These are phyloP conservation scores for Oncopeltus fasciatus DNA, from an alignment of 1,140 invertebrate genomes.

Conservation along the genomic window DNA sequence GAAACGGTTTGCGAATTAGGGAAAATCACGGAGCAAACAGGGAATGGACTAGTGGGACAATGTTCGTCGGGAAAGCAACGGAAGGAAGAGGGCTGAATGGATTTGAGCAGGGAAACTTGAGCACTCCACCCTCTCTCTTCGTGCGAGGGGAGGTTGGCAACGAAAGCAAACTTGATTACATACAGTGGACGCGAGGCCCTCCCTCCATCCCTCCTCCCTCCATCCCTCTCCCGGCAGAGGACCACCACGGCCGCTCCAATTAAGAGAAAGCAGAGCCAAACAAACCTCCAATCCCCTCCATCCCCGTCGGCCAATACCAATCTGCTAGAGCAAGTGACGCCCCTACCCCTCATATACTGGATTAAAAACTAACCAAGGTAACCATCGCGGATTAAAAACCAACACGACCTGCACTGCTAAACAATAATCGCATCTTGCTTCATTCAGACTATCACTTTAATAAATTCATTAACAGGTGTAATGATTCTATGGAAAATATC, in stretches of 20 bases:
- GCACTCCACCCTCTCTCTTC: too few species aligned
- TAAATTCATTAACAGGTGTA: too few species aligned
- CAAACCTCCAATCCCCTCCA: background rate
- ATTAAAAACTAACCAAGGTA: too few species aligned
- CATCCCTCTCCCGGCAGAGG: too few species aligned
- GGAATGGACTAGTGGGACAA: background rate
- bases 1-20: slow-evolving; percentile 9
- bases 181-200: background rate
- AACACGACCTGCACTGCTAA: too few species aligned
- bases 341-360: too few species aligned
- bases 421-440: too few species aligned
- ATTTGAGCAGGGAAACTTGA: background rate
- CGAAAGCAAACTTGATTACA: slow-evolving; percentile 6
- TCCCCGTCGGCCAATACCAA: background rate
- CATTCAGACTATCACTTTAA: too few species aligned
- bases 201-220: too few species aligned
- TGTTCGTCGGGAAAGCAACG: background rate
- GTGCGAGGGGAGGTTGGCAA: background rate
- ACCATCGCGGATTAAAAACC: too few species aligned
- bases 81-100: background rate
- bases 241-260: background rate
- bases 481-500: too few species aligned
- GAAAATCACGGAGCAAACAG: slow-evolving; percentile 7
- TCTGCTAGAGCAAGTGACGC: too few species aligned
- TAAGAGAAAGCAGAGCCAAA: slow-evolving; percentile 6